Base-by-base conservation (phyloP, 2,797 vertebrate genomes). In the Pseudocheirus occidentalis region DNA sequence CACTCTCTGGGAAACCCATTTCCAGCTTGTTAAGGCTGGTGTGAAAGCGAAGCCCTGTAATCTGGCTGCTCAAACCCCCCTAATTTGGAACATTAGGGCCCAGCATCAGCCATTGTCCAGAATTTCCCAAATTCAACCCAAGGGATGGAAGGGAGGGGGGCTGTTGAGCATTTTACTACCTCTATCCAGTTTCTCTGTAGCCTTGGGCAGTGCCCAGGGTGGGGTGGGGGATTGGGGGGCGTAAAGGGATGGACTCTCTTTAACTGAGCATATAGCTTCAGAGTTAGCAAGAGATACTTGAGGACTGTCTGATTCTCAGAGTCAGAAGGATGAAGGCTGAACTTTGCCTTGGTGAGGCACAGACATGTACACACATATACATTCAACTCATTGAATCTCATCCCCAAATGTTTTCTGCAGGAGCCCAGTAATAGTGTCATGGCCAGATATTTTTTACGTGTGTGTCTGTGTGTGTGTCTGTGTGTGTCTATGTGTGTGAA, bases 1-100 rank as follows among this genome's bases (percentile, higher is more conserved):
- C 73, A 27, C 73, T 87, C 73, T 87, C 73, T 87, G 73, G 73
- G 73, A 87, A 87, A 87, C 73, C 73, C 73, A 87, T 87, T 87
- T 87, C 40, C 40, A 87, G 73, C 73, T 87, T 87, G 73, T 87
- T 87, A 87, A 87, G 73, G 73, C 40, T 87, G 73, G 73, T 87
- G 73, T 87, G 73, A 87, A 87, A 87, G 73, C 11, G 73, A 87
- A 87, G 73, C 40, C 21, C 73, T 87, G 73, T 87, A 87, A 87
- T 50, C 73, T 87, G 73, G 73, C 73, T 27, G 21, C 9, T 87
- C 40, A 50, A 50, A 27, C 21, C 73, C 40, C 40, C 73, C 40
- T 87, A 46, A 87, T 50, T 50, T 50, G 73, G 40, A 87, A 87
- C 73, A 87, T 87, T 87, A 87, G 73, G 73, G 73, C 40, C 40